Base-by-base conservation (phyloP, 2,888 invertebrate species). In the Latrodectus hesperus region DNA sequence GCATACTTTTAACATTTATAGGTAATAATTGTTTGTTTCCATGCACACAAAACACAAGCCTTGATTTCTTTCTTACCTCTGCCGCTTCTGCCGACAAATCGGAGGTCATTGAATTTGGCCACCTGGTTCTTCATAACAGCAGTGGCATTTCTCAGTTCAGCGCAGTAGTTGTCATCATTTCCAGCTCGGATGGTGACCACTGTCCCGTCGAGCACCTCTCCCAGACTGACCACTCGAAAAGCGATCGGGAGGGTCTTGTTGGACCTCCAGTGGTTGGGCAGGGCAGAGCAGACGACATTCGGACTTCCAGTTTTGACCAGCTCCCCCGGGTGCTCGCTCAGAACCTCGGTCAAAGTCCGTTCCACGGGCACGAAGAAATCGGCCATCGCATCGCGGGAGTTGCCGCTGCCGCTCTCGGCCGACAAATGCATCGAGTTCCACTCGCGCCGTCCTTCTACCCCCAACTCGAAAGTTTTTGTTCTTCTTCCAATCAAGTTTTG, bases 41-140 rank as follows among this genome's bases (percentile, higher is more conserved):
- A 38, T 4, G 38, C 2, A 38, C 38, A 38, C 38, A 38, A 38
- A 38, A 38, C 6, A 4, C 38, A 38, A 38, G 2, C 6, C 60
- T 60, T 55, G 9, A 79, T 70, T 60, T 52, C 95, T 70, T 60
- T 52, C 95, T 95, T 92, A 98, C 99, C 99, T 95, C 99, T 94
- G 83, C 99, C 99, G 92, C 98, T 98, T 91, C 98, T 94, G 64
- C 99, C 99, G 91, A 99, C 98, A 94, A 99, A 99, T 92, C 99
- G 94, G 90, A 99, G 94, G 93, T 99, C 99, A 92, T 98, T 98
- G 93, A 99, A 99, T 93, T 98, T 98, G 90, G 99, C 99, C 90
- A 98, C 96, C 92, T 97, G 96, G 92, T 98, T 97, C 93, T 98
- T 98, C 96, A 99, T 97, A 90, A 97, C 95, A 2, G 99, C 97